Evolutionary conservation across 2,797 vertebrate genomes (phyloP).

Genomic region (Setipinna tenuifilis): DNA sequence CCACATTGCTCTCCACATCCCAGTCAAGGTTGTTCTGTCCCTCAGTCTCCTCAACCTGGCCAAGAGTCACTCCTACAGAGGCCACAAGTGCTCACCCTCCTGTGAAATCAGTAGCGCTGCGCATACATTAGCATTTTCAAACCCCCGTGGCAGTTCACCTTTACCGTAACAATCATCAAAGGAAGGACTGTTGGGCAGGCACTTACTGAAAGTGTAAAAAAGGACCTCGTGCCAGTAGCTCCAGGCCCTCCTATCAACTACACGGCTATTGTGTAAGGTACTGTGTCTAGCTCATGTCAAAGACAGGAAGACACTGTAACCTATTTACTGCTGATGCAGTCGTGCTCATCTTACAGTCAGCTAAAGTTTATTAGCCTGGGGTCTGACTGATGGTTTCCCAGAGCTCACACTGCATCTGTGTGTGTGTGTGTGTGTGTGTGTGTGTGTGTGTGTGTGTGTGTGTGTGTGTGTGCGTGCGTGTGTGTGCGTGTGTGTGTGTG

Average conservation of each 20-base stretch:
- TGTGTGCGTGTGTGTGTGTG: not conserved
- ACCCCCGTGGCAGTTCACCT: not conserved
- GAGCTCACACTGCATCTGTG: not conserved
- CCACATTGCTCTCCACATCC: not conserved
- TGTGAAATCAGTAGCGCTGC: not conserved
- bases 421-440: not conserved
- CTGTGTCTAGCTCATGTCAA: not conserved
- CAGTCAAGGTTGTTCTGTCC: not conserved
- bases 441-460: conserved; percentile 12
- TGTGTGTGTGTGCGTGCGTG: not conserved
- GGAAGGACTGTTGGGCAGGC: not conserved
- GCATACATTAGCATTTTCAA: not conserved
- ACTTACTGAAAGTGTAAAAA: not conserved
- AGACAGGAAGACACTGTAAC: not conserved
- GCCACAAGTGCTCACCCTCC: not conserved
- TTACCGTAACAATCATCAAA: not conserved
- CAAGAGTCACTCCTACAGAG: not conserved
- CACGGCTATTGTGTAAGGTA: too few relatives aligned
- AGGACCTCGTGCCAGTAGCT: not conserved
- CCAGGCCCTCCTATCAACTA: not conserved
- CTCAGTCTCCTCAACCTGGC: not conserved
- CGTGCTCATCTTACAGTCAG: not conserved
- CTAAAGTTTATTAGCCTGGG: not conserved
- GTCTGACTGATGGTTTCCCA: not conserved
- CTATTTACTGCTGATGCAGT: not conserved